Evolutionary conservation across 2,113 vertebrate species (phyloP), one percentile per base, ranked within the genome.

Genomic region (Dicerorhinus sumatrensis): DNA sequence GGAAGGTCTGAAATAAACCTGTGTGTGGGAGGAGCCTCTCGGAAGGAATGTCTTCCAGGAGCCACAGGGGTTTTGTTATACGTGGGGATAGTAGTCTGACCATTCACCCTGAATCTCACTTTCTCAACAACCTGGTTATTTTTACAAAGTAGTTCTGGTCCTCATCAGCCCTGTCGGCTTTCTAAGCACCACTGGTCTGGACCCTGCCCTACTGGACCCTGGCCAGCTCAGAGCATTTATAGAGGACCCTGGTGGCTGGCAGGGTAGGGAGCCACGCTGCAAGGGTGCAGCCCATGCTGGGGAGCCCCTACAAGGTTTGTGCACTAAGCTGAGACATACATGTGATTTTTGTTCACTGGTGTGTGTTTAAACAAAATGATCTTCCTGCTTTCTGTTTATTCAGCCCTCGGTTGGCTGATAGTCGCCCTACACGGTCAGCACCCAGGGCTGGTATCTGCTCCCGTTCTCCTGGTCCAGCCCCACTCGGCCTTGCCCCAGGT

Each of bases 11-110:
- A 58, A 51, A 62, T 73, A 89, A 94, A 91, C 65, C 54, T 27
- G 56, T 0, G 3, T 14, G 54, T n/a, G 67, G 94, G 76, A 72
- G 95, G 84, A 97, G 96, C 65, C 76, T 97, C 97, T 42, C 14
- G 98, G 98, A 98, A 98, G 87, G 93, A 60, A 60, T 81, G 56
- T 97, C 83, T 87, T 96, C 94, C 84, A 86, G 89, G 96, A 98
- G 48, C 16, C 46, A 82, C 96, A 89, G 0, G 72, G 62, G 87
- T 90, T 89, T 93, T 67, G 31, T 23, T 54, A 83, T 65, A 77
- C 54, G 94, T 76, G 79, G 91, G 70, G 82, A 56, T 6, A 48
- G 56, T 76, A 88, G 95, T 94, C 97, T 58, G 85, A 69, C 51
- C 79, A 58, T 79, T 96, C 80, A 90, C 80, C 86, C 90, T 89